Percentiles rank a stretch among this genome's conserved stretches.
Evolutionary conservation across 2,113 vertebrate genomes (phyloP).

Genomic region (Podilymbus podiceps): DNA sequence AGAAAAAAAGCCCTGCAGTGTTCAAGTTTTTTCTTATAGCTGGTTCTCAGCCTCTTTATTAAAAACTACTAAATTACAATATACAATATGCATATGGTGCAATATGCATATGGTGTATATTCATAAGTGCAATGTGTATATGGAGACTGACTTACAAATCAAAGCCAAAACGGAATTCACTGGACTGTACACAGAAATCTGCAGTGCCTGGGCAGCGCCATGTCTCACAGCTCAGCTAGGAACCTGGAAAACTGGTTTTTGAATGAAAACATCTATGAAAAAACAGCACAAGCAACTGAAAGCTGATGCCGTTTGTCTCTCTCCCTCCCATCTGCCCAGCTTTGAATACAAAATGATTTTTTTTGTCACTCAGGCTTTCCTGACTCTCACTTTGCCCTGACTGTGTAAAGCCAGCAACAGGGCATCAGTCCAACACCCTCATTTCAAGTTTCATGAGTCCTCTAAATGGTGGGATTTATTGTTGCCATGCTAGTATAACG

Average conservation of each 20-base stretch:
- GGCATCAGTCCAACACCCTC: background rate
- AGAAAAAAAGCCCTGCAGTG: background rate
- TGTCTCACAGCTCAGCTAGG: background rate
- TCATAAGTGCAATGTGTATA: background rate
- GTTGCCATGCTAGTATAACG: background rate
- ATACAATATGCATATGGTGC: background rate
- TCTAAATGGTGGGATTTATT: background rate
- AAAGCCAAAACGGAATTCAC: background rate
- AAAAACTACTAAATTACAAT: background rate
- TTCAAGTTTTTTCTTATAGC: background rate
- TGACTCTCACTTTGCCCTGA: background rate
- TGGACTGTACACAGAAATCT: background rate
- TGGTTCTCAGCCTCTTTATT: background rate
- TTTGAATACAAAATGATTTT: background rate
- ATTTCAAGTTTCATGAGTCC: background rate
- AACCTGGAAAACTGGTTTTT: background rate
- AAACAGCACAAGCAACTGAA: background rate
- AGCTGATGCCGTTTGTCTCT: background rate
- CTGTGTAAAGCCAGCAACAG: background rate
- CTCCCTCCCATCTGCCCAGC: rapidly evolving
- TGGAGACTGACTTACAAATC: background rate
- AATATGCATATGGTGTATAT: background rate
- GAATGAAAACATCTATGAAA: background rate
- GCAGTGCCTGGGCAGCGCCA: background rate
- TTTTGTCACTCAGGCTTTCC: background rate